Base-by-base conservation (phyloP, 2,888 invertebrate genomes). In the Andrena hattorfiana region DNA sequence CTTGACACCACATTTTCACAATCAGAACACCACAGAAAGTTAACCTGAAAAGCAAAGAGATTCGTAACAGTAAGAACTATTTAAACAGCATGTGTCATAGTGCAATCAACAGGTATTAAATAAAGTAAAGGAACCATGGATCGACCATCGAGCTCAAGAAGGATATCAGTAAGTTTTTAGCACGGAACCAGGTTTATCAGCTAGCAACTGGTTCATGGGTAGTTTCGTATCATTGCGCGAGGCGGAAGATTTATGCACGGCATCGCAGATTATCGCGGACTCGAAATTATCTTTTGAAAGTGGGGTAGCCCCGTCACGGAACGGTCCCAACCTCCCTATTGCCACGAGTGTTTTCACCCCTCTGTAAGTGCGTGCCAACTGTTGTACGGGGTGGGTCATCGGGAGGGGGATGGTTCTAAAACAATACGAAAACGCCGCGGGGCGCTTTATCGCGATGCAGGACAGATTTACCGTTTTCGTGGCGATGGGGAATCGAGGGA, bases 311-410 rank as follows among this genome's bases (percentile, higher is more conserved):
- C 67, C 71, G 76, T 83, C 79, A 75, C 75, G 79, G 69, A 77
- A 81, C 48, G 26, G 51, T 69, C 56, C 60, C 81, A 71, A 78
- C 13, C 10, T 23, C 78, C 59, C 66, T 69, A 60, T 35, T 49
- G 64, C 68, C 35, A 49, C 74, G 49, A 20, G 66, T 63, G 56
- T 64, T 85, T 75, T 28, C 78, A 77, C 73, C 83, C 71, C 66
- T 51, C 67, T 10, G 75, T 71, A 79, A 85, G 81, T 83, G 87
- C 81, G 85, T 87, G 85, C 85, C 87, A 81, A 87, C 87, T 85
- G 87, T 87, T 87, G 68, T 76, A 68, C 62, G n/a, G 79, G 67
- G 16, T 13, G 59, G 62, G 54, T 54, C 23, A 23, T 23, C 23
- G 23, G 10, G 10, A 7, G 7, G 54, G 59, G 35, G 28, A 35